Evolutionary conservation across 2,888 invertebrate species (phyloP), one percentile per base, ranked within the genome.

Genomic region (Philaethria dido): DNA sequence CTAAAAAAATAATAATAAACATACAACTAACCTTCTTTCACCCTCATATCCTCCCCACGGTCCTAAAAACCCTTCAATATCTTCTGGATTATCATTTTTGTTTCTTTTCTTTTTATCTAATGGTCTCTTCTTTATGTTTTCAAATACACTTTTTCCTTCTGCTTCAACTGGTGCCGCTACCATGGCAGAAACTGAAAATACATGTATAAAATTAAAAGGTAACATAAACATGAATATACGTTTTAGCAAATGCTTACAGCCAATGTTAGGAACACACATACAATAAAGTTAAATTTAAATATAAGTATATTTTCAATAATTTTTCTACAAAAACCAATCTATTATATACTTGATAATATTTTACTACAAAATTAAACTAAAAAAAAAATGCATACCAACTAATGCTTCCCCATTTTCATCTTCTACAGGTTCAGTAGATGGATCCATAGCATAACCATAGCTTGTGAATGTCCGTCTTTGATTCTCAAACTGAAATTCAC

Each of bases 1-100:
- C 5, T 2, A 4, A 45, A 20, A 18, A 8, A 47, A 11, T 20
- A 45, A 9, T 47, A 47, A 1, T 18, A 2, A 18, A 18, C 13
- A 50, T 29, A 4, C 14, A 36, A 36, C 16, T 65, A 94, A 92
- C 93, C 93, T 95, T 78, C 96, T 94, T 87, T 99, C 99, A 80
- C 98, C 98, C 9, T 95, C 94, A 87, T 94, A 99, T 63, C 97
- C 97, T 66, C 98, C 99, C 99, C 99, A 99, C 0, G 99, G 99
- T 0, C 99, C 99, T 0, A 98, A 92, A 83, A 99, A 99, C 0
- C 99, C 99, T 48, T 96, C 98, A 22, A 99, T 94, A 88, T 99
- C 99, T 18, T 95, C 93, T 0, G 99, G 96, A 78, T 98, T 95
- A 78, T 96, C 96, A 89, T 99, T 99, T 84, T 95, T 96, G 64